A percentile compares a stretch with the other conserved stretches of the same genome.
Evolutionary conservation across 2,888 invertebrate genomes (phyloP).

Genomic region (Ptycholaimellus sp.): DNA sequence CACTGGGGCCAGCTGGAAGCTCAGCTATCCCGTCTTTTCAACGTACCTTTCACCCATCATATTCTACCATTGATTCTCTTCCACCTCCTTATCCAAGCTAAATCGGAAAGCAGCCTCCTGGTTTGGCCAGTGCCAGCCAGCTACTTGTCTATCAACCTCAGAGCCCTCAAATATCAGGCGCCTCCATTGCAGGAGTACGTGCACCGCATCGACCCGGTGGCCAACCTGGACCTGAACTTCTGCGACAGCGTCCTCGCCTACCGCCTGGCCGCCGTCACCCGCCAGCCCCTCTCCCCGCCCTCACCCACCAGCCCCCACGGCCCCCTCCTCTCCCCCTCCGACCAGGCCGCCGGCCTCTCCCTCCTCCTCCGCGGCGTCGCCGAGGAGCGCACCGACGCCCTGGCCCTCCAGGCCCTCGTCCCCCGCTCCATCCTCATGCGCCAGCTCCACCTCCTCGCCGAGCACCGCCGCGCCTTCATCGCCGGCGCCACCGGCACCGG

Average conservation of each 20-base stretch:
- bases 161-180: too few relatives aligned
- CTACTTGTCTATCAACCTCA: too few relatives aligned
- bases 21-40: too few relatives aligned
- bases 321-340: constrained; percentile 2
- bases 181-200: constrained; percentile 57
- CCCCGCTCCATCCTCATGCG: constrained; percentile 44
- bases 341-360: not conserved
- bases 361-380: constrained; percentile 40
- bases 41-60: too few relatives aligned
- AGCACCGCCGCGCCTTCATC: constrained; percentile 71
- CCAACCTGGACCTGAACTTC: constrained; percentile 49
- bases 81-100: too few relatives aligned
- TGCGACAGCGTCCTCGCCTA: constrained; percentile 72
- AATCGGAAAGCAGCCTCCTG: too few relatives aligned
- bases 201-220: constrained; percentile 68
- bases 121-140: too few relatives aligned
- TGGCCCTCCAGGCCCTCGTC: constrained; percentile 30
- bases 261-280: too few relatives aligned
- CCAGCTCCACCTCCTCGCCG: constrained; percentile 60
- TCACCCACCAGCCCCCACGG: not conserved
- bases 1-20: too few relatives aligned
- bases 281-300: too few relatives aligned
- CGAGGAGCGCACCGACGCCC: constrained; percentile 61
- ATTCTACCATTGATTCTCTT: too few relatives aligned
- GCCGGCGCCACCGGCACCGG: constrained; percentile 85